Percentiles rank a stretch among this genome's conserved stretches.
phyloP scores from a whole-genome alignment of 1,140 invertebrate species.

The Neuroterus valhalla region DNA sequence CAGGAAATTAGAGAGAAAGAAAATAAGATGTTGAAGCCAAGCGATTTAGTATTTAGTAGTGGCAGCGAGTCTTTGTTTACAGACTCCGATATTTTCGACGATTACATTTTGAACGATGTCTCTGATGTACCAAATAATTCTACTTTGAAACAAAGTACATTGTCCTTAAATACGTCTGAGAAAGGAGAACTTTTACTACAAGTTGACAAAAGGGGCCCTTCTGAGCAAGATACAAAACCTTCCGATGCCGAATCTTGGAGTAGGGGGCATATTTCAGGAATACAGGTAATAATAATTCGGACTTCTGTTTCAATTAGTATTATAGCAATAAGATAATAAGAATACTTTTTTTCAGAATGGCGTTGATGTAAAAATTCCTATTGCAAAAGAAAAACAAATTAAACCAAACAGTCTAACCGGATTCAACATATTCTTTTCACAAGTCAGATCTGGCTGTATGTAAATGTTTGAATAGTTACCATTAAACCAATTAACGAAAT shows the following conservation, averaged over 20 bases:
- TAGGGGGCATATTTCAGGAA: slow-evolving; percentile 61
- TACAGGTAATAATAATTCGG: slow-evolving; percentile 51
- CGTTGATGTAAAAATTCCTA: slow-evolving; percentile 13
- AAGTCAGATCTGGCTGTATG: neutral
- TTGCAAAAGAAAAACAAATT: slow-evolving; percentile 1
- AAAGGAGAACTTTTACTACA: slow-evolving; percentile 14
- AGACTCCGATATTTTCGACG: neutral
- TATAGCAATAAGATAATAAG: neutral
- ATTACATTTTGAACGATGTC: slow-evolving; percentile 2
- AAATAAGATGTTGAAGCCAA: slow-evolving; percentile 3
- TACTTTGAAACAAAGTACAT: slow-evolving; percentile 3
- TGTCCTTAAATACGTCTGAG: neutral
- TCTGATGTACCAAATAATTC: neutral
- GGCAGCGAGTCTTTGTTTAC: neutral
- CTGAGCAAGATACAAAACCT: neutral
- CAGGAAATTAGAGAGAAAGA: slow-evolving; percentile 39
- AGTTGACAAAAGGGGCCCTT: slow-evolving; percentile 30
- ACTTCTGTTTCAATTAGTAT: slow-evolving; percentile 13
- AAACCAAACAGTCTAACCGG: neutral
- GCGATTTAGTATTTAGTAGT: neutral
- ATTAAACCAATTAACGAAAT: neutral
- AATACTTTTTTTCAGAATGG: slow-evolving; percentile 30
- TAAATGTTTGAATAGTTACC: neutral
- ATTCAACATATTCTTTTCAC: slow-evolving; percentile 12
- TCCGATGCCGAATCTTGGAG: slow-evolving; percentile 59